Evolutionary conservation across 1,140 invertebrate genomes (phyloP), one percentile per base, ranked within the genome.

Genomic region (Scaptomyza montana): DNA sequence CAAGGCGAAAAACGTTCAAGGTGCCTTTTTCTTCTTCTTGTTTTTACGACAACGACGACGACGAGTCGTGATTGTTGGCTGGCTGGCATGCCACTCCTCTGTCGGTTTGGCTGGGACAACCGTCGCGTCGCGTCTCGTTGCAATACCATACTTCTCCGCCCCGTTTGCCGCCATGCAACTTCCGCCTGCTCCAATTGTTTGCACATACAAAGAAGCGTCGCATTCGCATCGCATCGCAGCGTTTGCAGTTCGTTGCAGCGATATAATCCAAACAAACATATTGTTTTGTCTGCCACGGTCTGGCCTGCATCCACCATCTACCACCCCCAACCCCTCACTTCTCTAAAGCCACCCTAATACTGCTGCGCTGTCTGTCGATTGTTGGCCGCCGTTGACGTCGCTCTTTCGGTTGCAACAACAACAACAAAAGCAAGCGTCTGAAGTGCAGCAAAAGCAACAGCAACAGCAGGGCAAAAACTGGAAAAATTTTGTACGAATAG

Each of bases 191-290:
- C 84, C 84, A 89, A 89, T 89, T 89, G 84, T 89, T 89, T 89
- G 84, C 74, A 79, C 84, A 89, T 66, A 89, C 84, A 89, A 89
- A 87, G 84, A 79, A 81, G 76, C 76, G 71, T 79, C 78, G 78
- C 84, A 30, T 63, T 74, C 74, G 74, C 46, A 51, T 71, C 65
- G 46, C 65, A 54, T 47, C 41, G 67, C 50, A 45, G 39, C 53
- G 43, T 59, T 50, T 28, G 21, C 21, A 25, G 8, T 43, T 43
- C 39, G 43, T 50, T 46, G 63, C 30, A 28, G 56, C 73, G 65
- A 73, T 84, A 89, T 89, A 84, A 89, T 89, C 84, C 84, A 89
- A 89, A 89, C 84, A 89, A 89, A 89, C 84, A 89, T 89, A 89
- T 89, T 89, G 84, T 89, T 89, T 89, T 89, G 84, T 89, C 84